Base-by-base conservation (phyloP, 2,113 vertebrate genomes). In the Tetrax tetrax region DNA sequence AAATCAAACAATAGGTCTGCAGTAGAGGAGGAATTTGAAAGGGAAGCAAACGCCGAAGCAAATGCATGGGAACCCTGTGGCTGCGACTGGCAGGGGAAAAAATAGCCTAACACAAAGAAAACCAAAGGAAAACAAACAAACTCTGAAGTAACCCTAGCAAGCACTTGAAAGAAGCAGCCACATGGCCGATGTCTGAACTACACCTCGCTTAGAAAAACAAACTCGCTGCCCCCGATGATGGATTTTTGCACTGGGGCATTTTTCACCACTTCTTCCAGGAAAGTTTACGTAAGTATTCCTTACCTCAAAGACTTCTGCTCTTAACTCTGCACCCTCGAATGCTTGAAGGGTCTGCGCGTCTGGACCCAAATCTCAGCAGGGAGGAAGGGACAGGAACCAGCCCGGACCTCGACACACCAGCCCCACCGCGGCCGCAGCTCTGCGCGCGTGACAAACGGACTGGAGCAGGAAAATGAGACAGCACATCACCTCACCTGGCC, bases 51-150 rank as follows among this genome's bases (percentile, higher is more conserved):
- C 0, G 17, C 68, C 0, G 43, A 63, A 27, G 61, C 17, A 63
- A 80, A 69, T 61, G 43, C 89, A 22, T 27, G 84, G 87, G 93
- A 96, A 89, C 87, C 87, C 94, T 27, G 80, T 35, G 85, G 82
- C 76, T 70, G 75, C 21, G 59, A 71, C 54, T 70, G 89, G 82
- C 84, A 85, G 65, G 85, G 88, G 60, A 37, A 83, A 78, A 96
- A 93, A 92, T 13, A 63, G 69, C 53, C 83, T 8, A 22, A 86
- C 4, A 77, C 75, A 88, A 95, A 72, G 2, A 48, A 88, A 74
- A 45, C 12, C 19, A 21, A 57, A 89, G 63, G 72, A 93, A 94
- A 96, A 45, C 81, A 77, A 88, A 60, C 83, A 56, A 68, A 87
- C 21, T 35, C 72, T 22, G 90, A 27, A 91, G 69, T 66, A 57